Evolutionary conservation across 2,797 vertebrate genomes (phyloP), one percentile per base, ranked within the genome.

Genomic region (Helicolenus hilgendorfi): DNA sequence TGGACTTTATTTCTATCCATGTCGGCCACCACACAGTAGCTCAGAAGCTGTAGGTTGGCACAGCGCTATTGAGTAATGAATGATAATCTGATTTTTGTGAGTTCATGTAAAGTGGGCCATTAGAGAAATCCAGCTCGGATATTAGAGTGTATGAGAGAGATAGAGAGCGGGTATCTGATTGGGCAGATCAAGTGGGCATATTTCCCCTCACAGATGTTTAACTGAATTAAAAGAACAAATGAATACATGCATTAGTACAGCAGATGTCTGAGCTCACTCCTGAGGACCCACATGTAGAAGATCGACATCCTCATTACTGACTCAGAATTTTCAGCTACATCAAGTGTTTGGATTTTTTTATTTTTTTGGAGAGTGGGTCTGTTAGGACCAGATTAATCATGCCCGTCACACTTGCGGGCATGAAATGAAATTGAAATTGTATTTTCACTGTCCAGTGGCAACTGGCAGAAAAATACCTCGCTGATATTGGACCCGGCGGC

Each of bases 351-450:
- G 26, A 33, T 2, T 4, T 36, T 56, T 68, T 58, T 20, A 58
- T 53, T 64, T 22, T 8, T 63, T 33, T 1, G 29, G 18, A 38
- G 64, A 91, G 62, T n/a, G 27, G n/a, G 59, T 49, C 75, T 74
- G 29, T 73, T 71, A 63, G 68, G 70, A 80, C 45, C 55, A 72
- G 64, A 88, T 85, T 84, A 83, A 85, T 87, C 67, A 83, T 13
- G 59, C 22, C 69, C 14, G 31, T 87, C 88, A 82, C 38, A 74
- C 72, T 49, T 73, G 74, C 8, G 3, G 72, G 64, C 58, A 77
- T 59, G 35, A 69, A 87, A 84, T 82, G 10, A 75, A 86, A 78
- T 29, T 77, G 29, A 87, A 78, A 78, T 74, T 83, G 72, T 72
- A 80, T 77, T 87, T 82, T 72, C 31, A 38, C 58, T 72, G 72